Evolutionary conservation across 2,113 vertebrate genomes (phyloP), one percentile per base, ranked within the genome.

Genomic region (Neoarius graeffei): DNA sequence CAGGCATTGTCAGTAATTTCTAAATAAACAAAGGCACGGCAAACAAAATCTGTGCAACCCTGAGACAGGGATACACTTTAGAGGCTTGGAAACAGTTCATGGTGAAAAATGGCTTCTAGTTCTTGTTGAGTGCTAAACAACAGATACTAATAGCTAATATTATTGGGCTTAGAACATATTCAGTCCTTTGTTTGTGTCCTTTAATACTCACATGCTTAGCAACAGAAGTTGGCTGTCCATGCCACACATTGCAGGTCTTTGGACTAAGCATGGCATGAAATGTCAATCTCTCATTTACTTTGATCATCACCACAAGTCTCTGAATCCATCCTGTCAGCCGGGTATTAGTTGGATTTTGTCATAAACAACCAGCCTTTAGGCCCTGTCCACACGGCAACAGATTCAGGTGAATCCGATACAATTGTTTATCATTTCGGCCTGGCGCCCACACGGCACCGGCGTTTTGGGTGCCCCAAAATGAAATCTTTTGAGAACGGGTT

Each of bases 171-270:
- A 66, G 52, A 85, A 50, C 20, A 30, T 57, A 82, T 85, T 27
- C 35, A 86, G 84, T 82, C 89, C 74, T 60, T 56, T 90, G 87
- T 91, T 76, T 1, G 69, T 91, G 42, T 17, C 82, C n/a, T 62
- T 90, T 62, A 57, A n/a, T 52, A 27, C 19, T 81, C 27, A 17
- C 60, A 60, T 60, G 74, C 83, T 81, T 80, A 88, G 87, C 81
- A 88, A 88, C 82, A 60, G 57, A 77, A 19, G 50, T 76, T 76
- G 30, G 35, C 17, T 48, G 14, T 80, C 48, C 48, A 67, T 86
- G 48, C 27, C 76, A 69, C 48, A 42, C 85, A 67, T 56, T 66
- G 56, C 23, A 81, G 64, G 20, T 79, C 48, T 71, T 81, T 71
- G 64, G 69, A 81, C 52, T 86, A 86, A 57, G 27, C 27, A 48